Conservation (phyloP, 2,888 invertebrate genomes). For the Tetanocera ferruginea region DNA sequence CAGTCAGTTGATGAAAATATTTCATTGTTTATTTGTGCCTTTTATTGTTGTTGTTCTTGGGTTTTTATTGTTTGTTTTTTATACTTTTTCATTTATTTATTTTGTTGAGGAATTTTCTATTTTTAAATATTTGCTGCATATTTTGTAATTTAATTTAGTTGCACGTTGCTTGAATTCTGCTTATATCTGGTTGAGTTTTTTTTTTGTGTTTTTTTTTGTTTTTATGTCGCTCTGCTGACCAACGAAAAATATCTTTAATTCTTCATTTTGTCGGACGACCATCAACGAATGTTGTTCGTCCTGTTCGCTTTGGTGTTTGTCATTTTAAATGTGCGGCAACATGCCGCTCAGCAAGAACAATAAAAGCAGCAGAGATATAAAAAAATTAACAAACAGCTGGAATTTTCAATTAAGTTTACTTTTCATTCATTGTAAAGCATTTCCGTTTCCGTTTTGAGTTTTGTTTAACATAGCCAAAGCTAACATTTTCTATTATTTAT, state of each 20-base stretch:
- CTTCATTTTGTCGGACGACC: not conserved
- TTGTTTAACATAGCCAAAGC: not conserved
- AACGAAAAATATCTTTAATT: not conserved
- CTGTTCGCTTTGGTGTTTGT: not conserved
- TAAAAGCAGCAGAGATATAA: not conserved
- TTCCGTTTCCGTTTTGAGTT: constrained; percentile 13
- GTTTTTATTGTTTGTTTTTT: not conserved
- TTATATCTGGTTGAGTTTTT: not conserved
- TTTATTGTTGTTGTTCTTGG: not conserved
- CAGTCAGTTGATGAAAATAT: constrained; percentile 23
- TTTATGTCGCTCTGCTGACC: not conserved
- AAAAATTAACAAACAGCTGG: constrained; percentile 27
- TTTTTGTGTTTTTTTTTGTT: not conserved
- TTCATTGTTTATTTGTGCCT: constrained; percentile 17
- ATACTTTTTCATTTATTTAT: not conserved
- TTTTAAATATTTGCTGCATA: constrained; percentile 22
- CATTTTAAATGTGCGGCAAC: not conserved
- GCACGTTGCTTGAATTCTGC: not conserved
- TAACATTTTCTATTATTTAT: not conserved
- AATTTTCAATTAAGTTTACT: constrained; percentile 34
- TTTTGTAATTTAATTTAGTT: constrained; percentile 23
- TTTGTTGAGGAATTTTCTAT: not conserved
- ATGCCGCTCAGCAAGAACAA: not conserved
- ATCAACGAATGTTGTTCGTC: not conserved
- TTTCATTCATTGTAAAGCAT: constrained; percentile 20